A percentile compares a stretch with the other conserved stretches of the same genome.
Evolutionary conservation across 2,797 vertebrate genomes (phyloP).

Genomic region (Melanotaenia boesemani): DNA sequence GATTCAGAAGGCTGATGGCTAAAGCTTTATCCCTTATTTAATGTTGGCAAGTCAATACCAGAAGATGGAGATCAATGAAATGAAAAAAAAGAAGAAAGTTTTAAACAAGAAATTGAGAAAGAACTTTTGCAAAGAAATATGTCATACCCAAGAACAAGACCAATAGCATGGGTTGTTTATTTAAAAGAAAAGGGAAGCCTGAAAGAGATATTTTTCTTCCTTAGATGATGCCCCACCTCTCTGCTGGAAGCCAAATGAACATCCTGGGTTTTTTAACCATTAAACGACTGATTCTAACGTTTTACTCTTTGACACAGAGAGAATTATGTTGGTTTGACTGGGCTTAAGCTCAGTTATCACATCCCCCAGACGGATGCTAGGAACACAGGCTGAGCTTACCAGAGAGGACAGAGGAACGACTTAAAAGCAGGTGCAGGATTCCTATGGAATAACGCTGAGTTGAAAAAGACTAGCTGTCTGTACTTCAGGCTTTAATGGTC

Average conservation of each 20-base stretch:
- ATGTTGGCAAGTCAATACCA: conserved; percentile 57
- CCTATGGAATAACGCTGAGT: conserved; percentile 73
- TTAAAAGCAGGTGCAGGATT: conserved; percentile 76
- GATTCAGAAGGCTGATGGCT: conserved; percentile 62
- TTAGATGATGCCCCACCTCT: conserved; percentile 66
- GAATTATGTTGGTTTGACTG: conserved; percentile 80
- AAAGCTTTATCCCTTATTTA: conserved; percentile 72
- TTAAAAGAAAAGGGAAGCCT: conserved; percentile 59
- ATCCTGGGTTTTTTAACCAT: conserved; percentile 59
- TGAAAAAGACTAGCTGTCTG: conserved; percentile 73
- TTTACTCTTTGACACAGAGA: conserved; percentile 70
- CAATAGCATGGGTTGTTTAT: conserved; percentile 54
- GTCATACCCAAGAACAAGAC: conserved; percentile 57
- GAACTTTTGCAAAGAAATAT: conserved; percentile 55
- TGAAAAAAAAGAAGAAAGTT: conserved; percentile 46
- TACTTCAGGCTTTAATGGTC: conserved; percentile 75
- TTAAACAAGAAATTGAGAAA: conserved; percentile 44
- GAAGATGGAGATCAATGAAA: conserved; percentile 23
- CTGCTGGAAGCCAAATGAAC: conserved; percentile 74
- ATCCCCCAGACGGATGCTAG: conserved; percentile 75
- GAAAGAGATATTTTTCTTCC: conserved; percentile 41
- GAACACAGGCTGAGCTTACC: conserved; percentile 60
- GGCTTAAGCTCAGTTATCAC: conserved; percentile 80
- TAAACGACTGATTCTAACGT: conserved; percentile 73
- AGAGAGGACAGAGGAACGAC: conserved; percentile 66